Evolutionary conservation across 2,113 vertebrate genomes (phyloP), one percentile per base, ranked within the genome.

Genomic region (Phylloscopus trochiloides): DNA sequence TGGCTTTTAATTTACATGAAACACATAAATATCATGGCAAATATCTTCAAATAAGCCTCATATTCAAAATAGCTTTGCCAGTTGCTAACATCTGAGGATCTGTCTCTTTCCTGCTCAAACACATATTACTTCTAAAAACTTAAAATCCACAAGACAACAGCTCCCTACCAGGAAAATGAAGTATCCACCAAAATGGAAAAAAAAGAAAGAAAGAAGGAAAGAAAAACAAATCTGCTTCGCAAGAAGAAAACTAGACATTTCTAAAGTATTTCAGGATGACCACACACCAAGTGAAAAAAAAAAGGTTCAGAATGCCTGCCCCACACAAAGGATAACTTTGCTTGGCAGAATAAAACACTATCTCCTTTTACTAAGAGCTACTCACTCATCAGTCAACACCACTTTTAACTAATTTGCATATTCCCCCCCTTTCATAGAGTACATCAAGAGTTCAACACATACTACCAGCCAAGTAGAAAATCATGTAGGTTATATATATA

Each of bases 281-380:
- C 97, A 97, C 95, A 96, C 96, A 95, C 92, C 62, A 91, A 95
- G 94, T 14, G 21, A 90, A 95, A 90, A 89, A 74, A 72, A 65
- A 72, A 52, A 17, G 15, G 28, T 95, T 95, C 67, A 89, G 80
- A 91, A 93, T 65, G 38, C 71, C 59, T 87, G 67, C 77, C 88
- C 86, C 77, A 90, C 90, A 96, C 72, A 96, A 97, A 92, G 92
- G 95, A 96, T 94, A 96, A 86, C 71, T 93, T 74, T 2, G 0
- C 34, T 92, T 92, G 94, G 92, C 87, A 90, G 67, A 91, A 83
- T 70, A 66, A 58, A 82, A 73, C 71, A 66, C 91, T 87, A 95
- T 92, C 92, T 94, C 79, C 83, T 94, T 94, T 87, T 92, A 54
- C 92, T 94, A 87, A 93, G 92, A 97, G 78, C 72, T 78, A 81